Percentiles rank a stretch among this genome's conserved stretches.
Conservation (phyloP, 1,140 invertebrate species). For the Diorhabda carinulata region DNA sequence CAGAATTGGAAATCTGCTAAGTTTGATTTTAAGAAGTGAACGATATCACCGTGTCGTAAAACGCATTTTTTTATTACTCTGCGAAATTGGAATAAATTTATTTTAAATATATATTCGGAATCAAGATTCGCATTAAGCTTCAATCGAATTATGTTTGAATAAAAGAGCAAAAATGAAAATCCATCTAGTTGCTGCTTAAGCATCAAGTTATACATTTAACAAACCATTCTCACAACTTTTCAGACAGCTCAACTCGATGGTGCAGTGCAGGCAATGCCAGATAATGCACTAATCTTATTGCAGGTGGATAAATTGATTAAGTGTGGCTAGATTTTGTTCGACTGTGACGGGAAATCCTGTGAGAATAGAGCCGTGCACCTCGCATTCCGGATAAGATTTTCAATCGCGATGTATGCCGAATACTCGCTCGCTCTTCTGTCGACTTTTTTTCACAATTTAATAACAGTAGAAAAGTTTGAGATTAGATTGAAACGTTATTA, state of each 20-base stretch:
- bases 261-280: constrained; percentile 8
- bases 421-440: background rate
- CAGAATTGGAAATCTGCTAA: too few relatives aligned
- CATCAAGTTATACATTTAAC: background rate
- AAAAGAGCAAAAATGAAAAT: background rate
- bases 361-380: background rate
- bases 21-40: too few relatives aligned
- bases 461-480: background rate
- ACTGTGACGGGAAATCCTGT: background rate
- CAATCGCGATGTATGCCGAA: background rate
- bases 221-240: background rate
- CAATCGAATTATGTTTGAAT: background rate
- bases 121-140: too few relatives aligned
- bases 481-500: constrained; percentile 3
- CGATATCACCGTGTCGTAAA: too few relatives aligned
- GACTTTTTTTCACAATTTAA: background rate
- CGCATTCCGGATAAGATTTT: constrained; percentile 2
- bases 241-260: constrained; percentile 8
- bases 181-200: background rate
- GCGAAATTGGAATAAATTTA: too few relatives aligned
- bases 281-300: constrained; percentile 13
- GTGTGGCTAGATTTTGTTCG: constrained; percentile 14
- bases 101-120: too few relatives aligned
- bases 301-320: constrained; percentile 15
- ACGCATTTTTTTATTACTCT: too few relatives aligned